Base-by-base conservation (phyloP, 2,113 vertebrate species). In the Sebastes schlegelii region DNA sequence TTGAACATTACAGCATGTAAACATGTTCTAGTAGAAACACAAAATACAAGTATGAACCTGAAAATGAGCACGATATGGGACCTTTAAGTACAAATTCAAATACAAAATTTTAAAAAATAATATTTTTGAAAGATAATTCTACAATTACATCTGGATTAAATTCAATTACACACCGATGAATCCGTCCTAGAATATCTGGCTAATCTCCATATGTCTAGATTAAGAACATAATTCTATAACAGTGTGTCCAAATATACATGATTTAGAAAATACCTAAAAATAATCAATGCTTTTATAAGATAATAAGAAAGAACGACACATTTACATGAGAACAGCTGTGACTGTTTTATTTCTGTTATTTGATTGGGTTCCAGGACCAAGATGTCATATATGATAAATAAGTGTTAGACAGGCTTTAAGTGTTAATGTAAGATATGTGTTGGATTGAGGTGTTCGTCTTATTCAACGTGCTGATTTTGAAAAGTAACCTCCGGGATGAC, bases 401-500 rank as follows among this genome's bases (percentile, higher is more conserved):
- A 12, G 12, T 65, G 16, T 16, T 19, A 21, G 21, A n/a, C 26
- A 40, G 34, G 4, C 6, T 60, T 58, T 60, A 43, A 76, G n/a
- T 11, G 6, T 19, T 11, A 14, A n/a, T 26, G 49, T 26, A 8
- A 72, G 71, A 58, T 46, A 4, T 8, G n/a, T 43, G 48, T 48
- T 60, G n/a, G 21, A 17, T 6, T 34, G 45, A 51, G 42, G 9
- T 70, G 58, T 76, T 80, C 0, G 0, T 17, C 26, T 79, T 40
- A 49, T 79, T 77, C 11, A 13, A 17, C 11, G 14, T 26, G 48
- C 34, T 76, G 61, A 68, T 86, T 70, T 77, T 52, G 6, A 77
- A 52, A 80, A 65, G 57, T 86, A 74, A 86, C 73, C 60, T 88
- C 57, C 1, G 6, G n/a, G 6, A 69, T 23, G 43, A 84, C 61